These are phyloP conservation scores for Petrolisthes manimaculis DNA, from an alignment of 2,888 invertebrate species.

Conservation along the genomic window DNA sequence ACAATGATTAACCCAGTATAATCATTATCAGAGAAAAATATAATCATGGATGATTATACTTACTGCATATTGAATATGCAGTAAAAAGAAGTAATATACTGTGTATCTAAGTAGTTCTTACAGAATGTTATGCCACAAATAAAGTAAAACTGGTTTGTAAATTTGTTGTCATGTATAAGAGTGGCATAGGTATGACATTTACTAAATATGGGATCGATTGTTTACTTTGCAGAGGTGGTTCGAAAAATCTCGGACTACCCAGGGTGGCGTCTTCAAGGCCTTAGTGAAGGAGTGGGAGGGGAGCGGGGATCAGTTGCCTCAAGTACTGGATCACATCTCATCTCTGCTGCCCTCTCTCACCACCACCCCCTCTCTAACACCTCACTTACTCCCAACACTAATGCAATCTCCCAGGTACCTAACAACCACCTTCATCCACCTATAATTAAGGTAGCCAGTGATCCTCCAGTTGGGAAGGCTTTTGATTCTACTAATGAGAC, in stretches of 20 bases:
- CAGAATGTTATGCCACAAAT: no score
- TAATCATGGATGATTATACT: no score
- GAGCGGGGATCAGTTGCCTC: conserved; percentile 52
- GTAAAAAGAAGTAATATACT: no score
- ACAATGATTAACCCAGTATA: no score
- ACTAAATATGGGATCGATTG: background rate
- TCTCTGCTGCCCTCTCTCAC: conserved; percentile 62
- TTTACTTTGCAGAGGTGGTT: conserved; percentile 53
- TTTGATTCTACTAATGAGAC: conserved; percentile 40
- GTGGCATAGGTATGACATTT: background rate
- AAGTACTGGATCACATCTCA: conserved; percentile 52
- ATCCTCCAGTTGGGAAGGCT: conserved; percentile 38
- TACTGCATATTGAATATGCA: no score
- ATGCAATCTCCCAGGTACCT: conserved; percentile 62
- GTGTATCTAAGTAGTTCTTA: no score
- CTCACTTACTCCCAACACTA: conserved; percentile 64
- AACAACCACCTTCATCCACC: conserved; percentile 50
- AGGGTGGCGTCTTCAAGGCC: conserved; percentile 45
- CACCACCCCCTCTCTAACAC: conserved; percentile 61
- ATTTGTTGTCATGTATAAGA: background rate
- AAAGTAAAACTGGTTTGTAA: no score
- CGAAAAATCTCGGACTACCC: conserved; percentile 56
- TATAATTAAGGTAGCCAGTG: conserved; percentile 51
- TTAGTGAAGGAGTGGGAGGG: conserved; percentile 48
- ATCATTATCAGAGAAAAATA: no score